Conservation (phyloP, 2,113 vertebrate genomes). For the Tetrax tetrax region DNA sequence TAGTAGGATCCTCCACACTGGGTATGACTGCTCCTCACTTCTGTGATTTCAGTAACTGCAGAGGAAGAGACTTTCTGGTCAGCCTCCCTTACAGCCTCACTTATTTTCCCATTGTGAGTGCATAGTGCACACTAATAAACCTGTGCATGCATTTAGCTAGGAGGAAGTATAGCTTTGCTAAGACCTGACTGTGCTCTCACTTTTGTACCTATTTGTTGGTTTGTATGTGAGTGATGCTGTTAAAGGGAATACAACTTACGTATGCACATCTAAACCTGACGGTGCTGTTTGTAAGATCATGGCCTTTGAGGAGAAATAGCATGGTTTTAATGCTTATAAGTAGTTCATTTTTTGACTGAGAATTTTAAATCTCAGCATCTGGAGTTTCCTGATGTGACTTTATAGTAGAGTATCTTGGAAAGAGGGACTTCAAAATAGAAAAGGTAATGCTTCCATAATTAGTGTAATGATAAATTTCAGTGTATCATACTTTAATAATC, state of each 20-base stretch:
- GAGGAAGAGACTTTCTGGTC: neutral
- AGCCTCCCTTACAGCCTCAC: fast-evolving
- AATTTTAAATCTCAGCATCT: conserved; percentile 14
- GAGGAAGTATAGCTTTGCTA: neutral
- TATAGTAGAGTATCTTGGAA: neutral
- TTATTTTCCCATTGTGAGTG: neutral
- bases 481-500: neutral
- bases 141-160: neutral
- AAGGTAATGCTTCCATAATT: neutral
- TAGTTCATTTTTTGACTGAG: neutral
- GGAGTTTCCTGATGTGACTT: neutral
- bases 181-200: neutral
- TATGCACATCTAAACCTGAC: neutral
- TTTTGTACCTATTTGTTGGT: neutral
- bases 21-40: neutral
- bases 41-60: neutral
- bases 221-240: neutral
- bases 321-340: conserved; percentile 3
- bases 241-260: neutral
- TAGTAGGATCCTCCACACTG: neutral
- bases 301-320: neutral
- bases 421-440: neutral
- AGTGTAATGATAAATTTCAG: neutral
- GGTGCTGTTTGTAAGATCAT: neutral
- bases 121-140: neutral